These are phyloP conservation scores for Eilema caniola DNA, from an alignment of 2,888 invertebrate species.

Conservation along the genomic window DNA sequence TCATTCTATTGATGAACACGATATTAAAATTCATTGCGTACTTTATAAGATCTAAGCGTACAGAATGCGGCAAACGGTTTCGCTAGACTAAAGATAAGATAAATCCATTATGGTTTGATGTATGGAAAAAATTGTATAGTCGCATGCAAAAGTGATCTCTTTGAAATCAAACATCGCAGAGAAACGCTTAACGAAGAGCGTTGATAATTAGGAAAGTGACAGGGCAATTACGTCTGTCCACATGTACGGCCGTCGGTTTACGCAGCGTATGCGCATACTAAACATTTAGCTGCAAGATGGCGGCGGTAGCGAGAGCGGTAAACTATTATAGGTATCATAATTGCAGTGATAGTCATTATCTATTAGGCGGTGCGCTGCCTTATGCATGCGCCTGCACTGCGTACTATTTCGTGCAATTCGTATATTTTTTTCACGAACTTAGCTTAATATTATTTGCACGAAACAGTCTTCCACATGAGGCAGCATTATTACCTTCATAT, in stretches of 20 bases:
- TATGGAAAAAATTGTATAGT: slow-evolving; percentile 32
- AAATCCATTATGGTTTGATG: not conserved
- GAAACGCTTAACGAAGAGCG: slow-evolving; percentile 66
- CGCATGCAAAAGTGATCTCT: slow-evolving; percentile 68
- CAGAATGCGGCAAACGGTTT: not conserved
- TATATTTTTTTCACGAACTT: no score
- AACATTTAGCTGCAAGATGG: slow-evolving; percentile 33
- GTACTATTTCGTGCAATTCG: no score
- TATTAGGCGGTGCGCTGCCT: no score
- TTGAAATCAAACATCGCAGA: slow-evolving; percentile 72
- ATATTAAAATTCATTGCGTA: not conserved
- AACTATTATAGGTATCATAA: not conserved
- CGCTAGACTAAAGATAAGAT: not conserved
- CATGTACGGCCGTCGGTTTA: slow-evolving; percentile 59
- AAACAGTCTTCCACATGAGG: no score
- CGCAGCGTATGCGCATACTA: slow-evolving; percentile 60
- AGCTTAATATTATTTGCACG: no score
- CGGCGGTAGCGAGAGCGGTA: slow-evolving; percentile 29
- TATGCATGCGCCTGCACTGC: no score
- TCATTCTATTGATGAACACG: not conserved
- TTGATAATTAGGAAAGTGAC: slow-evolving; percentile 82
- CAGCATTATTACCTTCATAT: no score
- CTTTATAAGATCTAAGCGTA: not conserved
- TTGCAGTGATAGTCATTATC: no score
- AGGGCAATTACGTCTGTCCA: slow-evolving; percentile 76